Percentiles rank a stretch among this genome's conserved stretches.
These are phyloP conservation scores for Rhizomys pruinosus DNA, from an alignment of 2,113 vertebrate species.

Conservation along the genomic window DNA sequence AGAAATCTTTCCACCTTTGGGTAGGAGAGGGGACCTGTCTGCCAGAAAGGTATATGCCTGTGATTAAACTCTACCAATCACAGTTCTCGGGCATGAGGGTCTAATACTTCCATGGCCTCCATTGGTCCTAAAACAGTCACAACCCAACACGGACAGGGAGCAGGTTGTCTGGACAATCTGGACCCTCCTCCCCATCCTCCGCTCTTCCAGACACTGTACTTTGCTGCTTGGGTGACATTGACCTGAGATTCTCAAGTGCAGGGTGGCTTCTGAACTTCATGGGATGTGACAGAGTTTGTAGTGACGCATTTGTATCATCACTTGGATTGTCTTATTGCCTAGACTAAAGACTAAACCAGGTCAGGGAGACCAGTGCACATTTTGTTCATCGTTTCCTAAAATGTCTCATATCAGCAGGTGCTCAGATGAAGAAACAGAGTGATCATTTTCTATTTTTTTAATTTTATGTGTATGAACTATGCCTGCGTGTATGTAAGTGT, in stretches of 20 bases:
- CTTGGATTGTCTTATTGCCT: not conserved
- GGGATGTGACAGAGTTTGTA: too few relatives aligned
- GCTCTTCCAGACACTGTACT: too few relatives aligned
- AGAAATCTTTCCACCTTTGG: not conserved
- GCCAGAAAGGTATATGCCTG: not conserved
- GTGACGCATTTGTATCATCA: rapidly evolving
- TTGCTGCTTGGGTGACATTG: not conserved
- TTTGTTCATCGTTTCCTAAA: not conserved
- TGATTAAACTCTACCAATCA: too few relatives aligned
- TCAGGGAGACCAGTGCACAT: rapidly evolving
- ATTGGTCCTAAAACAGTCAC: not conserved
- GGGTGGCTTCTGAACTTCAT: not conserved
- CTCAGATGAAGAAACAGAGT: not conserved
- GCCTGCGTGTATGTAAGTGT: too few relatives aligned
- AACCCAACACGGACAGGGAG: not conserved
- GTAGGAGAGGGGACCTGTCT: not conserved
- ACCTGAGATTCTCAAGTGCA: not conserved
- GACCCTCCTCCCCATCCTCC: rapidly evolving
- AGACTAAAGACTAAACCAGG: not conserved
- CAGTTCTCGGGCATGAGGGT: rapidly evolving
- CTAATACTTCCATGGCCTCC: not conserved
- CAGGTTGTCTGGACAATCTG: too few relatives aligned
- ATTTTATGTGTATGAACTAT: too few relatives aligned
- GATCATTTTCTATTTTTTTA: not conserved
- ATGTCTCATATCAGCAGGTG: not conserved